Evolutionary conservation across 2,797 vertebrate species (phyloP).

Genomic region (Smutsia temminckii): DNA sequence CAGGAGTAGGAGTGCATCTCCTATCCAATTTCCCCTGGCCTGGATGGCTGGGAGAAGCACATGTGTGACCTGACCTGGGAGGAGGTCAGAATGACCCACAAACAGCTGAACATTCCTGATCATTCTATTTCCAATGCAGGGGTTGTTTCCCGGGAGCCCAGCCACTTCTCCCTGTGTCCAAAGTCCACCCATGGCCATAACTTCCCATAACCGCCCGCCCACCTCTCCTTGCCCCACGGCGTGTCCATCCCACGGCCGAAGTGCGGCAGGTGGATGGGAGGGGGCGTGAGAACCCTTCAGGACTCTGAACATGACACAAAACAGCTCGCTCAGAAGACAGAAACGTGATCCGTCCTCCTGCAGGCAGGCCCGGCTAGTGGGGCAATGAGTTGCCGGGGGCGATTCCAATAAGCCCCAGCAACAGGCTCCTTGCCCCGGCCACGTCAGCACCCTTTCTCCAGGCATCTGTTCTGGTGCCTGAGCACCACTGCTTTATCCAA

Average conservation of each 20-base stretch:
- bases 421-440: background rate
- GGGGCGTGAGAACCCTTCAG: background rate
- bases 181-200: background rate
- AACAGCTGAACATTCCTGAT: conserved; percentile 68
- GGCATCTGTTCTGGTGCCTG: background rate
- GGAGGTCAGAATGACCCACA: conserved; percentile 71
- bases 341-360: background rate
- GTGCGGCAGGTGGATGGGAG: too few relatives aligned
- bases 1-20: background rate
- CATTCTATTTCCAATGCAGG: conserved; percentile 35
- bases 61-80: conserved; percentile 64
- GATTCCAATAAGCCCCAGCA: conserved; percentile 49
- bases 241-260: background rate
- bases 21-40: conserved; percentile 51
- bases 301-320: background rate
- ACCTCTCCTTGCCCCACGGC: background rate
- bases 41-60: background rate
- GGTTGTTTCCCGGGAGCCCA: conserved; percentile 37
- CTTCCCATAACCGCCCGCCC: background rate
- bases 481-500: background rate
- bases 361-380: background rate
- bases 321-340: background rate
- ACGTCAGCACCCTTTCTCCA: background rate
- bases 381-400: background rate
- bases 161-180: background rate